These are phyloP conservation scores for Heterochromis multidens DNA, from an alignment of 2,113 vertebrate species.

Conservation along the genomic window DNA sequence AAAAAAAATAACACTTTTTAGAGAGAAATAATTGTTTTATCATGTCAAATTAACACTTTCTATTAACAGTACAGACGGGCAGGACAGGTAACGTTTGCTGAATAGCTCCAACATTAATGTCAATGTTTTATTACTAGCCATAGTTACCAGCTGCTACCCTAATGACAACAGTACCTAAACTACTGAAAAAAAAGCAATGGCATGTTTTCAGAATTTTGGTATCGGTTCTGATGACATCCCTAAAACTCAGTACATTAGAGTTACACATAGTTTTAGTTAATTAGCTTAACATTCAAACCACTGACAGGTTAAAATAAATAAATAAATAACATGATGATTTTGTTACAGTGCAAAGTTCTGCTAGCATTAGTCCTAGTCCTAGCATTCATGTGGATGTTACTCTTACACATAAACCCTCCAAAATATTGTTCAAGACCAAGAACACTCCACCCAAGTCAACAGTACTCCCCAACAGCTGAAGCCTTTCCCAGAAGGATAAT, in stretches of 20 bases:
- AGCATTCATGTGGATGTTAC: background rate
- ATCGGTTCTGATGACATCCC: background rate
- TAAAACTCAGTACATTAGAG: background rate
- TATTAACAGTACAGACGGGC: background rate
- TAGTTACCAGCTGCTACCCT: background rate
- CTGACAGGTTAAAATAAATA: no score
- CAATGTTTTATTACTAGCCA: background rate
- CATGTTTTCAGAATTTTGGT: background rate
- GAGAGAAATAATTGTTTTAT: background rate
- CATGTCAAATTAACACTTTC: background rate
- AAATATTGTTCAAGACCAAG: background rate
- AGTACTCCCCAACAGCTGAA: background rate
- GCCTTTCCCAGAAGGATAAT: background rate
- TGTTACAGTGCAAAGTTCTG: background rate
- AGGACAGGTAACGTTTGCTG: background rate
- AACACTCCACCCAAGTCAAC: background rate
- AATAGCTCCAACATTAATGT: background rate
- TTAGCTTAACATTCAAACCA: background rate
- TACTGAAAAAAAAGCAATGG: background rate
- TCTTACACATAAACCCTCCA: background rate
- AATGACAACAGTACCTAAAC: background rate
- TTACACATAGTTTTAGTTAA: background rate
- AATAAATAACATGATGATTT: no score
- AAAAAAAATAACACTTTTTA: background rate
- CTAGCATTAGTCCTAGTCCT: background rate